Conservation (phyloP, 2,113 vertebrate species). For the Sapayoa aenigma region DNA sequence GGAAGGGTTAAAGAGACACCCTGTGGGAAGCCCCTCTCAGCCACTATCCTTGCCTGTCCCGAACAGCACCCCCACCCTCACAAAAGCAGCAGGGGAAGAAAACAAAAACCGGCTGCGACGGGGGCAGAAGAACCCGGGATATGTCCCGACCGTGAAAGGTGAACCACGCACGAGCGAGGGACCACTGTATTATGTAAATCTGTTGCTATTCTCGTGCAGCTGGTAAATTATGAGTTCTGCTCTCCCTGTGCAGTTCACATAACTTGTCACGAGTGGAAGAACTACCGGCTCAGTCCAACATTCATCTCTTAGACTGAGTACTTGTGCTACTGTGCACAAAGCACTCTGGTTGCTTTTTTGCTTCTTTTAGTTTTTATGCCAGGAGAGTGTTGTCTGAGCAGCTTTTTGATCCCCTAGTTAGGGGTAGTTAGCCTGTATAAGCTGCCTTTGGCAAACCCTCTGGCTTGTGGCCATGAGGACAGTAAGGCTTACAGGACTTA, state of each 20-base stretch:
- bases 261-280: conserved; percentile 2
- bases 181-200: not conserved
- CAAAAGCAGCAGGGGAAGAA: too few relatives aligned
- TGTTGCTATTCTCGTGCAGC: not conserved
- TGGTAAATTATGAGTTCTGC: conserved; percentile 14
- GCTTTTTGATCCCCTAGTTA: not conserved
- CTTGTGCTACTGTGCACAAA: not conserved
- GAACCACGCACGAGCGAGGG: too few relatives aligned
- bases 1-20: too few relatives aligned
- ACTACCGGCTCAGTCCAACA: not conserved
- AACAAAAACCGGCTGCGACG: too few relatives aligned
- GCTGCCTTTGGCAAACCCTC: not conserved
- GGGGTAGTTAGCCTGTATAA: not conserved
- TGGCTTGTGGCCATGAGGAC: not conserved
- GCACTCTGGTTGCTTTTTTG: not conserved
- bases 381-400: not conserved
- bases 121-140: too few relatives aligned
- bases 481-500: not conserved
- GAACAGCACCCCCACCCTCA: too few relatives aligned
- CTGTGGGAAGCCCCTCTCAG: too few relatives aligned
- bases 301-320: not conserved
- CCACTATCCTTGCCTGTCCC: too few relatives aligned
- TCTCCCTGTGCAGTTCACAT: not conserved
- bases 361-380: not conserved
- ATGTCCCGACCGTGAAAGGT: too few relatives aligned